Evolutionary conservation across 2,797 vertebrate species (phyloP).

Genomic region (Cyclopterus lumpus): DNA sequence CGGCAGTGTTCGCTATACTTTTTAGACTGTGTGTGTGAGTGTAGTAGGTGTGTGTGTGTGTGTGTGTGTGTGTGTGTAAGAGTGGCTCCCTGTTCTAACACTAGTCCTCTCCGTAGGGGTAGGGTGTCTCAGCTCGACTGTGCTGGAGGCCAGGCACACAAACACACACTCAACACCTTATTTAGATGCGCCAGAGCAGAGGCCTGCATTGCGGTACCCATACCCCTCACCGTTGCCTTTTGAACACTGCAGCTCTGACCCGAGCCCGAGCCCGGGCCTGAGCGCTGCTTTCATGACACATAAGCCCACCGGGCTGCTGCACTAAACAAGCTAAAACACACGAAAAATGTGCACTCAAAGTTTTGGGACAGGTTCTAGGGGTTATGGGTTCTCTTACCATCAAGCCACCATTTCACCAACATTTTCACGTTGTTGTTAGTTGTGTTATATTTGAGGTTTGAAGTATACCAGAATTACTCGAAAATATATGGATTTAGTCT

Average conservation of each 20-base stretch:
- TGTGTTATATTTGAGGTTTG: not conserved
- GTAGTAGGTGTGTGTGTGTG: not conserved
- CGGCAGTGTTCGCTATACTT: not conserved
- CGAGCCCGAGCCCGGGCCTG: constrained; percentile 43
- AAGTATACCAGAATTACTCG: not conserved
- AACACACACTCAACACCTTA: constrained; percentile 66
- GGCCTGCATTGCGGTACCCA: constrained; percentile 74
- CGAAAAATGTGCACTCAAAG: not conserved
- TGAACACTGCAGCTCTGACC: constrained; percentile 62
- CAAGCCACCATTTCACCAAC: not conserved
- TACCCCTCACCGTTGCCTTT: constrained; percentile 67
- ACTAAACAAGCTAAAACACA: constrained; percentile 6
- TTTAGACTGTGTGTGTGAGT: constrained; percentile 12
- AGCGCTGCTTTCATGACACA: constrained; percentile 6
- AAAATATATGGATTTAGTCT: not conserved
- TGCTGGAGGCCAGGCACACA: constrained; percentile 46
- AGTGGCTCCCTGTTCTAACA: constrained; percentile 36
- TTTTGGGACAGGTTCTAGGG: not conserved
- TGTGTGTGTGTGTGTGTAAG: constrained; percentile 17
- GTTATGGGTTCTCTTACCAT: not conserved
- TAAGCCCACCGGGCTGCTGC: constrained; percentile 3
- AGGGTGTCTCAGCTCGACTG: constrained; percentile 66
- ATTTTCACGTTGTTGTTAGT: not conserved
- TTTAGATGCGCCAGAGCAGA: constrained; percentile 74
- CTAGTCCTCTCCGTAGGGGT: constrained; percentile 62